Base-by-base conservation (phyloP, 2,113 vertebrate species). In the Ammodytes dubius region DNA sequence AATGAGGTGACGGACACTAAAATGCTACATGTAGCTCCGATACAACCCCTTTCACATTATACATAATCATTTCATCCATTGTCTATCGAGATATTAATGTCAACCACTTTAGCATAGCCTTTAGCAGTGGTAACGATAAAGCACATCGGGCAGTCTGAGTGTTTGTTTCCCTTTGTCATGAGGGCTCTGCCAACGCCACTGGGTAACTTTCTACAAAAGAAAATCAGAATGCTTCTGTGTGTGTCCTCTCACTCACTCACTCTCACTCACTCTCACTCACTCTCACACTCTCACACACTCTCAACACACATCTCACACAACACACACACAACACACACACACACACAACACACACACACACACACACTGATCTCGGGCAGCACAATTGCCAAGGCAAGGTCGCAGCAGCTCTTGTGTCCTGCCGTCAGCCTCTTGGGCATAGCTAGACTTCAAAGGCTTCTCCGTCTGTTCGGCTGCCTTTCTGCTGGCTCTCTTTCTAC, bases 351-450 rank as follows among this genome's bases (percentile, higher is more conserved):
- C 58, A 50, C 50, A 63, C 19, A 79, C 10, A 49, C 2, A 59
- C 69, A 73, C 82, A 89, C 69, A 58, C 63, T 85, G 87, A 88
- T 87, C 12, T 67, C 64, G 70, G 83, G 63, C 74, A 77, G 73
- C 81, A 67, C 70, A 54, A 82, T 74, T 74, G 87, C 79, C 77
- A 76, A 85, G 46, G 49, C 86, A 88, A 91, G 91, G 88, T 93
- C 87, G 63, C 15, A 12, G 58, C 83, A 65, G 88, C 50, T 77
- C 57, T 56, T 27, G 74, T 60, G 39, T 85, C 89, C 82, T 46
- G 86, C 81, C 61, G 65, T 74, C 76, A 70, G 67, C 87, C 87
- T 90, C 77, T 77, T 74, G 79, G 88, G 63, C 87, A 71, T 9
- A 27, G 80, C 58, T 27, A 46, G 73, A 74, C 85, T 86, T 92